These are phyloP conservation scores for Volucella bombylans DNA, from an alignment of 2,888 invertebrate genomes.

Conservation along the genomic window DNA sequence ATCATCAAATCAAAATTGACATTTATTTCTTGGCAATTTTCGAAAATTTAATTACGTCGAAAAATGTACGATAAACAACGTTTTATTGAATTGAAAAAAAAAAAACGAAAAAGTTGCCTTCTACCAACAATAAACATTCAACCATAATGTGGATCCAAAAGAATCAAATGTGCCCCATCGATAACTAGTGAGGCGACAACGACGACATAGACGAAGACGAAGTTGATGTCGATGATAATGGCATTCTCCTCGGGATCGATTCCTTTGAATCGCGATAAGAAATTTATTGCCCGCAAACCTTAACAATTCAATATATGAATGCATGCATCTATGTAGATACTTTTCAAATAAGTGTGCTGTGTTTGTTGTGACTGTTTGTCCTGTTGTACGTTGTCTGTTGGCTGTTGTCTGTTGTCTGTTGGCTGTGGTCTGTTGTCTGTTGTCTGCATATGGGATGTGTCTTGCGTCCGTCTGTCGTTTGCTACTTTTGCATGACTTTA, in stretches of 20 bases:
- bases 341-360: slow-evolving; percentile 40
- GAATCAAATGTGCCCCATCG: slow-evolving; percentile 54
- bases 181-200: slow-evolving; percentile 37
- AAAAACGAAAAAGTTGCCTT: slow-evolving; percentile 41
- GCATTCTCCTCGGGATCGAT: slow-evolving; percentile 40
- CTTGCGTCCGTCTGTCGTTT: slow-evolving; percentile 54
- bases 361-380: slow-evolving; percentile 37
- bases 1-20: slow-evolving; percentile 25
- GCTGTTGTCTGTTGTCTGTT: too few species aligned
- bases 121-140: slow-evolving; percentile 60
- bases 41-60: slow-evolving; percentile 65
- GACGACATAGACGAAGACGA: slow-evolving; percentile 17
- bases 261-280: slow-evolving; percentile 57
- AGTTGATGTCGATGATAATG: slow-evolving; percentile 7
- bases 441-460: slow-evolving; percentile 52
- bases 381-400: too few species aligned
- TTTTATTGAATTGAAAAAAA: slow-evolving; percentile 62
- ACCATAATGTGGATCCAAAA: slow-evolving; percentile 33
- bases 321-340: slow-evolving; percentile 43
- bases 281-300: slow-evolving; percentile 56
- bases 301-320: slow-evolving; percentile 62
- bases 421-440: not conserved
- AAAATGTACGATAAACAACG: slow-evolving; percentile 70
- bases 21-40: slow-evolving; percentile 47
- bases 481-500: slow-evolving; percentile 64